Percentiles rank a stretch among this genome's conserved stretches.
Evolutionary conservation across 2,113 vertebrate species (phyloP).

Genomic region (Rafetus swinhoei): DNA sequence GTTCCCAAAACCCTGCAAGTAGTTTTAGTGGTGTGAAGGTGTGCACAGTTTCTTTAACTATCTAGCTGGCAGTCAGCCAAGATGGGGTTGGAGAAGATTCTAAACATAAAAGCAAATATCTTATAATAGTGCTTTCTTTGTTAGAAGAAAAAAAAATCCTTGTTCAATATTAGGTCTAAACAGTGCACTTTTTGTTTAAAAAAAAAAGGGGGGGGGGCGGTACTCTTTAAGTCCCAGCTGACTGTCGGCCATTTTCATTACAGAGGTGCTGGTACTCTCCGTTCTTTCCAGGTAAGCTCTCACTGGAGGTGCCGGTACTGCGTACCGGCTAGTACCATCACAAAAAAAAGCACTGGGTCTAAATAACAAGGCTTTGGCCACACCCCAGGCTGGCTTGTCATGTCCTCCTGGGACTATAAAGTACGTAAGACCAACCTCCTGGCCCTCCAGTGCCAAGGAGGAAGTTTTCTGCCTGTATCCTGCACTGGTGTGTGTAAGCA

Average conservation of each 20-base stretch:
- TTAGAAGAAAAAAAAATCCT: neutral
- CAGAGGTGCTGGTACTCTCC: too few species aligned
- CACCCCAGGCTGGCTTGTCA: neutral
- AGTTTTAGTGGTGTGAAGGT: neutral
- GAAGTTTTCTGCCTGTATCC: neutral
- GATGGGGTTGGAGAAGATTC: neutral
- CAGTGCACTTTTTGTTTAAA: too few species aligned
- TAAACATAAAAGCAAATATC: neutral
- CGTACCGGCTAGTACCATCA: too few species aligned
- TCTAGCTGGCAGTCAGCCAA: neutral
- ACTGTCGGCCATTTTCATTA: too few species aligned
- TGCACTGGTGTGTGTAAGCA: fast-evolving
- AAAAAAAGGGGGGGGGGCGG: too few species aligned
- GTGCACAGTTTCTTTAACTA: neutral
- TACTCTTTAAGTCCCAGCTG: too few species aligned
- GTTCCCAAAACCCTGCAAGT: neutral
- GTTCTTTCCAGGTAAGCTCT: too few species aligned
- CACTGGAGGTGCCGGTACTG: too few species aligned
- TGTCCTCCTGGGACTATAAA: neutral
- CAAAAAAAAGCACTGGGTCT: too few species aligned
- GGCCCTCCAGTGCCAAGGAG: neutral
- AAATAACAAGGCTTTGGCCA: neutral
- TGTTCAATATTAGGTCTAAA: neutral
- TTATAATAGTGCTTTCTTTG: neutral
- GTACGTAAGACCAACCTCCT: neutral